These are phyloP conservation scores for Athene noctua DNA, from an alignment of 2,113 vertebrate species.

Conservation along the genomic window DNA sequence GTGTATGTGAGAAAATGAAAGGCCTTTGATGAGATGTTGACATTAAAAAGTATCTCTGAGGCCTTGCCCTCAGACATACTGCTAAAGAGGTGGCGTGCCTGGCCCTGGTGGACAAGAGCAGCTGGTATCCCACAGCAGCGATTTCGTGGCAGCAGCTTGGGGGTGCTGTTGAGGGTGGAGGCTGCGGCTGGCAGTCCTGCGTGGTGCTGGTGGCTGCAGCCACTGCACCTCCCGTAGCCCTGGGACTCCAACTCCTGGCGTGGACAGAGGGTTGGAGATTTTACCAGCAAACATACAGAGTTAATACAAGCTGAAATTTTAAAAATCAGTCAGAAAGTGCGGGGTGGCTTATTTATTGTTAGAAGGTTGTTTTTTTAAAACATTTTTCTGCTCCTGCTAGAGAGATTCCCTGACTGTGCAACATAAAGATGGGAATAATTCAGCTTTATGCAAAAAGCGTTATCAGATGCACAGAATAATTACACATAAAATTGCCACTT, in stretches of 20 bases:
- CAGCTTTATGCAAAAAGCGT: neutral
- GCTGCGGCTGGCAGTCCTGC: neutral
- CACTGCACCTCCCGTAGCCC: neutral
- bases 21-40: neutral
- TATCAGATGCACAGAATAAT: constrained; percentile 46
- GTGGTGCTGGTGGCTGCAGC: neutral
- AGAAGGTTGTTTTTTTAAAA: neutral
- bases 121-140: neutral
- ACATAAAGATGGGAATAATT: neutral
- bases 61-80: neutral
- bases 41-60: neutral
- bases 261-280: neutral
- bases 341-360: neutral
- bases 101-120: neutral
- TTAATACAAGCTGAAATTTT: neutral
- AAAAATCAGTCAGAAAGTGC: neutral
- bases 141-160: neutral
- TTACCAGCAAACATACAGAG: neutral
- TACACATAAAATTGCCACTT: constrained; percentile 30
- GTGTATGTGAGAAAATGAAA: constrained; percentile 19
- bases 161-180: neutral
- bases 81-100: neutral
- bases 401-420: neutral
- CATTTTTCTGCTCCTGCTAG: neutral
- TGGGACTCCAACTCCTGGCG: neutral